Evolutionary conservation across 2,113 vertebrate genomes (phyloP).

Genomic region (Elephantulus edwardii): DNA sequence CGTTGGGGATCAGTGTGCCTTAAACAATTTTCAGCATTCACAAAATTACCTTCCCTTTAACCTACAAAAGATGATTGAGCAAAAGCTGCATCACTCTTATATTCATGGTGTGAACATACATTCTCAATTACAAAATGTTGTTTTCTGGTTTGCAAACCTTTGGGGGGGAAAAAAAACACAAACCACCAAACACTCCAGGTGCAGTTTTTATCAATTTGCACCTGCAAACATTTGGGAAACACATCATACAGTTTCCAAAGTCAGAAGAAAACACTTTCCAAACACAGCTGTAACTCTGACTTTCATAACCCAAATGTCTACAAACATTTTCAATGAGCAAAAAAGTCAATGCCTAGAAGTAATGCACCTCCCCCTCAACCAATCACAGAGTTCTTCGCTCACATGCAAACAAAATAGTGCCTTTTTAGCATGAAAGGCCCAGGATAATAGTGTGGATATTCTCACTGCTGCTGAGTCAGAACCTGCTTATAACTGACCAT

Average conservation of each 20-base stretch:
- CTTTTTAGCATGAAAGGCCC: neutral
- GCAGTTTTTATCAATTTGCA: constrained; percentile 53
- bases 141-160: constrained; percentile 57
- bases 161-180: neutral
- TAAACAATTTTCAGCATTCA: neutral
- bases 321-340: neutral
- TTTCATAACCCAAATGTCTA: constrained; percentile 34
- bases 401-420: neutral
- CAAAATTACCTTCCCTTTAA: neutral
- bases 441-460: neutral
- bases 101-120: neutral
- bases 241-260: neutral
- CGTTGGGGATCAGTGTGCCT: neutral
- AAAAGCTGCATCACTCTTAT: neutral
- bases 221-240: constrained; percentile 50
- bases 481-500: too few species aligned
- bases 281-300: constrained; percentile 53
- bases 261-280: constrained; percentile 49
- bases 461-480: too few species aligned
- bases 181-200: constrained; percentile 57
- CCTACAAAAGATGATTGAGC: neutral
- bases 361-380: neutral
- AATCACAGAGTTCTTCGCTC: neutral
- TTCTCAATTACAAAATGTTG: constrained; percentile 20
- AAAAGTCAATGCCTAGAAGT: neutral